Base-by-base conservation (phyloP, 2,888 invertebrate genomes). In the Keiferia lycopersicella region DNA sequence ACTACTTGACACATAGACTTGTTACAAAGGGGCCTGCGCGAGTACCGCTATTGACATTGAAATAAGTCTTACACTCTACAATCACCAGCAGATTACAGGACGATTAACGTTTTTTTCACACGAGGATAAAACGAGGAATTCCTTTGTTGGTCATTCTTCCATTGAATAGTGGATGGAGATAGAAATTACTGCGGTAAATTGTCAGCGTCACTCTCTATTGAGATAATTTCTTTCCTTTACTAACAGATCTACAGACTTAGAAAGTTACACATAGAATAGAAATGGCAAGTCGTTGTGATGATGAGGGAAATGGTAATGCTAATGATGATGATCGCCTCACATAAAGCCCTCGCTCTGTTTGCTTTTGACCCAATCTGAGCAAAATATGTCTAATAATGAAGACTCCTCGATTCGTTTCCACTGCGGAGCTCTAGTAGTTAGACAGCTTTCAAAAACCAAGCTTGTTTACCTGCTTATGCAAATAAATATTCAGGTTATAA, bases 391-490 rank as follows among this genome's bases (percentile, higher is more conserved):
- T 41, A 41, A 41, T 41, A 41, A 41, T 41, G 41, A 41, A 14
- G 41, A 41, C 41, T 41, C 12, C 41, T 50, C 50, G 50, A n/a
- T 50, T 50, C 50, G 16, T 20, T 20, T 50, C 12, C 26, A 26
- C 26, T 26, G 8, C 18, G 18, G 22, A 26, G 53, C 26, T 16
- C 1, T 53, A 30, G 50, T 11, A 16, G 56, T 30, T 30, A 11
- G 10, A 26, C 26, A 26, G 30, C 26, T 30, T 56, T 56, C 26
- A 56, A 56, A 56, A 56, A 56, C 11, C 22, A 26, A 26, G n/a
- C 26, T 56, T 30, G 26, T 30, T 30, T 51, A 56, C 30, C 30
- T 26, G 26, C 56, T 26, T 56, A 56, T 56, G 56, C 30, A 56
- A 56, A 56, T 56, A 12, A 11, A 41, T 14, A 41, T 41, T 41